Conservation (phyloP, 37 sponge, comb jelly and placozoan genomes). For the Halichondria panicea region DNA sequence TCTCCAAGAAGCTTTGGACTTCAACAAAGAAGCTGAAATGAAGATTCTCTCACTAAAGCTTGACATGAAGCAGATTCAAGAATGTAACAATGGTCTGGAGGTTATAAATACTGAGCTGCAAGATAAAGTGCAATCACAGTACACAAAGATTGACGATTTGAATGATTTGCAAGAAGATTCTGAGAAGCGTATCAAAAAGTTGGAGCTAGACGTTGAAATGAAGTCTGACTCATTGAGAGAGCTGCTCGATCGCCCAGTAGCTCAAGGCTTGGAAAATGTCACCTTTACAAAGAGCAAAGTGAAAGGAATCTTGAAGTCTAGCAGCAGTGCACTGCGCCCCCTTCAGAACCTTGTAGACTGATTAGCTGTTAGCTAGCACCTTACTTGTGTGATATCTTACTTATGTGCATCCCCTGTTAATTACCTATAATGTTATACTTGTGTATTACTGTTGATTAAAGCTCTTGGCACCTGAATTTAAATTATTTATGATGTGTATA, state of each 20-base stretch:
- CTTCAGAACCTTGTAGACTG: slow-evolving; percentile 2
- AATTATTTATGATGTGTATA: no score
- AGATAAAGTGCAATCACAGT: slow-evolving; percentile 11
- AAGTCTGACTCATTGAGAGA: slow-evolving; percentile 2
- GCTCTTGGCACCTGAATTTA: no score
- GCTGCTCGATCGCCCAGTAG: not conserved
- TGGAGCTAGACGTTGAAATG: slow-evolving; percentile 17
- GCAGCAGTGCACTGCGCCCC: not conserved
- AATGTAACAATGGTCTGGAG: slow-evolving; percentile 24
- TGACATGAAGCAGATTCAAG: slow-evolving; percentile 12
- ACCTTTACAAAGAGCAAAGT: not conserved
- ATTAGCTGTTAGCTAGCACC: not conserved
- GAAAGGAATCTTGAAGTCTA: slow-evolving; percentile 6
- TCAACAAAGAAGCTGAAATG: not conserved
- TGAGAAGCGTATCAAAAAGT: not conserved
- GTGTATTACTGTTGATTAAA: no score
- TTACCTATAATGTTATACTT: no score
- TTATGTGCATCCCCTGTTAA: no score
- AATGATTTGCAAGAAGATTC: not conserved
- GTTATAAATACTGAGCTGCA: slow-evolving; percentile 23
- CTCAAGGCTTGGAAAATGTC: not conserved
- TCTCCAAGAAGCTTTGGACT: not conserved
- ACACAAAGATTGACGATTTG: slow-evolving; percentile 17
- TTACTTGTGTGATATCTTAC: no score
- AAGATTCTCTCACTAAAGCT: slow-evolving; percentile 2